phyloP scores from a whole-genome alignment of 2,888 invertebrate species.

The Andrena flavipes region DNA sequence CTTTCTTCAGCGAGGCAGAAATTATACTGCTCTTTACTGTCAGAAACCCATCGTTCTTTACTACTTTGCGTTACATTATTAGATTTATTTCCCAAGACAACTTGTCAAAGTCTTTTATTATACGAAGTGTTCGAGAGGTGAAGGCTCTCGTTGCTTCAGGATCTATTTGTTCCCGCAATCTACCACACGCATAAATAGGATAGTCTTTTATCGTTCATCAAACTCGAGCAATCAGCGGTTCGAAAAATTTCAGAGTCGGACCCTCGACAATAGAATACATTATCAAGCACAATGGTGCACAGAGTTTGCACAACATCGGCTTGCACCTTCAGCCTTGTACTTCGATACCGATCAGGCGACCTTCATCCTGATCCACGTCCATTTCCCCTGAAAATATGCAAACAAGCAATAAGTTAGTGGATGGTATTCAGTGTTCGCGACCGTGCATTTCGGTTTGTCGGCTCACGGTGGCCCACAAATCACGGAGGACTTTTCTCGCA shows the following conservation, averaged over 20 bases:
- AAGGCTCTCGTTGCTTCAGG: no score
- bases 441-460: constrained; percentile 3
- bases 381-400: constrained; percentile 42
- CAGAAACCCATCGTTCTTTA: no score
- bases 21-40: no score
- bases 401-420: constrained; percentile 27
- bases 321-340: neutral
- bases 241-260: no score
- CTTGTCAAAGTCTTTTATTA: no score
- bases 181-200: no score
- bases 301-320: constrained; percentile 2
- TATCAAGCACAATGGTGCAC: neutral
- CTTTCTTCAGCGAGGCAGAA: neutral
- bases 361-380: neutral
- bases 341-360: constrained; percentile 35
- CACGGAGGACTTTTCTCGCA: constrained; percentile 15
- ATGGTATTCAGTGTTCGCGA: constrained; percentile 21
- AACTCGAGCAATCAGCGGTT: no score
- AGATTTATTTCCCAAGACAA: no score
- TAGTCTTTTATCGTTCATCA: no score
- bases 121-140: no score
- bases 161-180: no score
- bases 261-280: neutral
- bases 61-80: no score
- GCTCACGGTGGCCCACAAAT: constrained; percentile 42